A percentile compares a stretch with the other conserved stretches of the same genome.
phyloP scores from a whole-genome alignment of 2,888 invertebrate species.

The Esperia sulphurella region DNA sequence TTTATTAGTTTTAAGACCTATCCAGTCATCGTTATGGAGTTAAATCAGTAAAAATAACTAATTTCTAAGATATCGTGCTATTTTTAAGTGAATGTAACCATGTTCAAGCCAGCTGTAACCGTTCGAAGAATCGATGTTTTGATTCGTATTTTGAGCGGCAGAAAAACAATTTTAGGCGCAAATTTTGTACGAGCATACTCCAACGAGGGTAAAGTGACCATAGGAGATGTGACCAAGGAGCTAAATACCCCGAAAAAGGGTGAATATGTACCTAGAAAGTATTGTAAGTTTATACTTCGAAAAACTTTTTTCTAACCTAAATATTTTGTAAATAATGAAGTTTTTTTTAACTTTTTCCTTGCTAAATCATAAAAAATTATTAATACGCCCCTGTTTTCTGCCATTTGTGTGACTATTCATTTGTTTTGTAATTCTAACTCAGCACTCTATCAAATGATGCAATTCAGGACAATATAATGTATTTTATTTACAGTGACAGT shows the following conservation, averaged over 20 bases:
- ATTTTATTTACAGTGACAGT: constrained; percentile 51
- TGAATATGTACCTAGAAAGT: constrained; percentile 91
- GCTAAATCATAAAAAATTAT: too few relatives aligned
- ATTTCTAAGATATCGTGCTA: constrained; percentile 12
- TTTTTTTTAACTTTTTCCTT: too few relatives aligned
- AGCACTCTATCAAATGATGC: too few relatives aligned
- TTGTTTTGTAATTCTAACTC: too few relatives aligned
- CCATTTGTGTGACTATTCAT: too few relatives aligned
- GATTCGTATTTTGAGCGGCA: constrained; percentile 66
- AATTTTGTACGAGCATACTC: constrained; percentile 65
- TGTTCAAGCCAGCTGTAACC: constrained; percentile 64
- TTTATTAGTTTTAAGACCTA: constrained; percentile 24
- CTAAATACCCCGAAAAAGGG: constrained; percentile 80
- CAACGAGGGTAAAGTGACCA: constrained; percentile 80
- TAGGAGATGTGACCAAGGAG: constrained; percentile 86
- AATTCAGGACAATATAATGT: background rate
- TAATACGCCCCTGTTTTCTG: too few relatives aligned
- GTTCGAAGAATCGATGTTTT: constrained; percentile 71
- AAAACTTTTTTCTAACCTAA: constrained; percentile 28
- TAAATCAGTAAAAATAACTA: constrained; percentile 18
- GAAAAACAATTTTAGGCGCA: constrained; percentile 52
- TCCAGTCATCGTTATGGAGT: constrained; percentile 13
- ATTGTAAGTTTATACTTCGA: constrained; percentile 80
- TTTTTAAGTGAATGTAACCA: constrained; percentile 23
- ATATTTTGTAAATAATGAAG: constrained; percentile 4